phyloP scores from a whole-genome alignment of 2,888 invertebrate genomes.

The Nomada ruficornis region DNA sequence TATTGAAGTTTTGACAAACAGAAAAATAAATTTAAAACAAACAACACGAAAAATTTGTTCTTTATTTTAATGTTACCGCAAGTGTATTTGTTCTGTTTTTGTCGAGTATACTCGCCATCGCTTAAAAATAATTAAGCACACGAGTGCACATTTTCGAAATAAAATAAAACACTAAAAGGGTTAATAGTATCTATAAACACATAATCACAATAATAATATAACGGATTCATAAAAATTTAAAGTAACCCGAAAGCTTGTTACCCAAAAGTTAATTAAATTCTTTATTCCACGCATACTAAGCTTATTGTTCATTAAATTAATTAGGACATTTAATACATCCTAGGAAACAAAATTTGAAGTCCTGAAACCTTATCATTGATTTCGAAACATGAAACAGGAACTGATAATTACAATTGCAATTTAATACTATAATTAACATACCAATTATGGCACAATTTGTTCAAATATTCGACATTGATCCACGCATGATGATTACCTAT shows the following conservation, averaged over 20 bases:
- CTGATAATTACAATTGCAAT: slow-evolving; percentile 4
- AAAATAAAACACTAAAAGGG: too few species aligned
- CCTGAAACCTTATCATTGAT: slow-evolving; percentile 7
- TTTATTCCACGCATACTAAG: not conserved
- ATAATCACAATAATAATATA: not conserved
- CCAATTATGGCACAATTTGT: slow-evolving; percentile 18
- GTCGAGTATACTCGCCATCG: too few species aligned
- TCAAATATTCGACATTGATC: slow-evolving; percentile 5
- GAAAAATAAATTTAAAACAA: too few species aligned
- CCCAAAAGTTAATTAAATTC: slow-evolving; percentile 28
- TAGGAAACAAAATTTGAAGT: slow-evolving; percentile 4
- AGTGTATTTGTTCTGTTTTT: too few species aligned
- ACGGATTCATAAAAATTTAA: not conserved
- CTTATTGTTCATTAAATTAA: too few species aligned
- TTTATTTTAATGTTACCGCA: too few species aligned
- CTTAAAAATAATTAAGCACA: too few species aligned
- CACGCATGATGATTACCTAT: not conserved
- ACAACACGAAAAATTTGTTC: too few species aligned
- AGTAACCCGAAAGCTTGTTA: not conserved
- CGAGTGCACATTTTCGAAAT: too few species aligned
- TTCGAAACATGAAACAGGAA: not conserved
- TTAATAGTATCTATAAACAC: not conserved
- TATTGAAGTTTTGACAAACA: too few species aligned
- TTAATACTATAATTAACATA: slow-evolving; percentile 2
- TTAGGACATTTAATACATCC: too few species aligned